These are phyloP conservation scores for Willisornis vidua DNA, from an alignment of 2,113 vertebrate genomes.

Conservation along the genomic window DNA sequence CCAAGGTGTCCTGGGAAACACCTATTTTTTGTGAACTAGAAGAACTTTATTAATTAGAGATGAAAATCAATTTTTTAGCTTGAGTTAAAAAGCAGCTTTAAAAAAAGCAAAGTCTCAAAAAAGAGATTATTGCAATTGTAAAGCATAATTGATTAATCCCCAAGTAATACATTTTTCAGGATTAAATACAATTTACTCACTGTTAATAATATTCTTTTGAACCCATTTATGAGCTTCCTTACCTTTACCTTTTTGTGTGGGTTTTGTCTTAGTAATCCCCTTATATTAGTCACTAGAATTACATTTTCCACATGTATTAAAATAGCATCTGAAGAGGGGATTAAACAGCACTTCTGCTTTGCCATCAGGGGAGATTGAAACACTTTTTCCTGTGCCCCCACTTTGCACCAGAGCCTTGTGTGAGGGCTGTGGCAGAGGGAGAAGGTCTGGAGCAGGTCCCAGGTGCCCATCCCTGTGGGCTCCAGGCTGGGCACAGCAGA, in stretches of 20 bases:
- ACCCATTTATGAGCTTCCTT: not conserved
- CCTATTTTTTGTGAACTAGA: not conserved
- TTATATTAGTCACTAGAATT: not conserved
- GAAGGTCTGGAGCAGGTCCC: not conserved
- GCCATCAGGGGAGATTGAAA: accelerated
- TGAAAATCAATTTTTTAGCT: not conserved
- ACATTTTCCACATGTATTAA: not conserved
- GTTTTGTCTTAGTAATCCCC: not conserved
- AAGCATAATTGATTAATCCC: slow-evolving; percentile 3
- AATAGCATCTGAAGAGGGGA: not conserved
- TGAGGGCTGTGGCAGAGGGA: not conserved
- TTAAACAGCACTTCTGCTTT: not conserved
- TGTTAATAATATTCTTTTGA: not conserved
- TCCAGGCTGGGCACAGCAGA: accelerated
- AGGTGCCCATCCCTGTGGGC: not conserved
- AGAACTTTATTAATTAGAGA: not conserved
- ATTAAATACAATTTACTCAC: not conserved
- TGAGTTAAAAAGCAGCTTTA: not conserved
- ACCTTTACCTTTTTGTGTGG: not conserved
- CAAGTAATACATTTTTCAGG: not conserved
- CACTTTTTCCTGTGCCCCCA: accelerated
- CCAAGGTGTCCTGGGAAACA: not conserved
- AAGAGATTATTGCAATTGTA: not conserved
- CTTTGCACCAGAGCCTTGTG: accelerated
- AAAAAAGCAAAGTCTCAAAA: not conserved